Evolutionary conservation across 2,797 vertebrate genomes (phyloP).

Genomic region (Halcyon leucocephala): DNA sequence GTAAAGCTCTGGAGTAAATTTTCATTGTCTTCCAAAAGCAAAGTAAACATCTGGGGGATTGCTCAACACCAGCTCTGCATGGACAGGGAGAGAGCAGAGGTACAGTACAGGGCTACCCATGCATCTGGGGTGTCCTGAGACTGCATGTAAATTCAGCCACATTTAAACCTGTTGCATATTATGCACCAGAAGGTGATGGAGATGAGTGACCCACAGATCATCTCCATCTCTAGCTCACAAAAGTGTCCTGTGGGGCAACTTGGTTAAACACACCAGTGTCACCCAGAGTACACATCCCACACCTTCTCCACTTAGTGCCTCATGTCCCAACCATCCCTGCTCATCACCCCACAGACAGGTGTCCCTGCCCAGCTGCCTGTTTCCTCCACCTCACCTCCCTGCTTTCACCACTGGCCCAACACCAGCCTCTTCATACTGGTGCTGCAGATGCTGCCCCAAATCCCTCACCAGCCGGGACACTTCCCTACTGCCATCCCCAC

Average conservation of each 20-base stretch:
- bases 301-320: background rate
- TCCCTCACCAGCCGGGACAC: background rate
- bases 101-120: background rate
- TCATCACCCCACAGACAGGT: background rate
- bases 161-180: background rate
- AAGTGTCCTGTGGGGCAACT: background rate
- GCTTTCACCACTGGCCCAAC: background rate
- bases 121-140: background rate
- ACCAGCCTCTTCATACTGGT: background rate
- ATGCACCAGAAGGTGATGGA: background rate
- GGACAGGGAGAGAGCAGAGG: background rate
- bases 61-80: background rate
- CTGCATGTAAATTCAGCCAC: background rate
- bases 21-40: conserved; percentile 25
- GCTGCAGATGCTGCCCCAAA: background rate
- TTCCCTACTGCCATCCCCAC: background rate
- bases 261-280: background rate
- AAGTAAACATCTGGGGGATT: conserved; percentile 13
- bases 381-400: background rate
- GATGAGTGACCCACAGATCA: background rate
- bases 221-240: background rate
- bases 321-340: background rate
- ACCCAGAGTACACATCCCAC: background rate
- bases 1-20: conserved; percentile 48
- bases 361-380: background rate